phyloP scores from a whole-genome alignment of 2,113 vertebrate genomes.

The Puffinus mauretanicus region DNA sequence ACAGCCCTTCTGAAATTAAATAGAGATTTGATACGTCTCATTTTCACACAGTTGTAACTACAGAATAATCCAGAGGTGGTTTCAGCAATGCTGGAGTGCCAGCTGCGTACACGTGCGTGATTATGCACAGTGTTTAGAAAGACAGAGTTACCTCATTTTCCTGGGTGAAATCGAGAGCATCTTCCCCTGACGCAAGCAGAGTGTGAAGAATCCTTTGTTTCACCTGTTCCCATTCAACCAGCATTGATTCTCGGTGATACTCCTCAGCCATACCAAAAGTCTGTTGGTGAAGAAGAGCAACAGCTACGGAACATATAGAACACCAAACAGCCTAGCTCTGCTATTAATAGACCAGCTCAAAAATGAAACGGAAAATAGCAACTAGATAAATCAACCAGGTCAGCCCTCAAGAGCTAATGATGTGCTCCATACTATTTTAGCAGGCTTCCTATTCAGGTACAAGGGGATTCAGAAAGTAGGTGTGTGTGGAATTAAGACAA shows the following conservation, averaged over 20 bases:
- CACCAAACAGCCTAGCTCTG: background rate
- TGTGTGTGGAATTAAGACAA: background rate
- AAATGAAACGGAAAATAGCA: background rate
- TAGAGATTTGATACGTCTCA: background rate
- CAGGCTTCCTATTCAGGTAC: background rate
- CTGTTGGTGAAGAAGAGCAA: slow-evolving; percentile 63
- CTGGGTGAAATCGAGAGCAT: slow-evolving; percentile 94
- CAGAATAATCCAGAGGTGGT: background rate
- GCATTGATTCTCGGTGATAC: slow-evolving; percentile 96
- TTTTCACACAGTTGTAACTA: background rate
- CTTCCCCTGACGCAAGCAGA: slow-evolving; percentile 93
- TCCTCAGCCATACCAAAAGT: slow-evolving; percentile 96
- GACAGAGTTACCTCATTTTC: slow-evolving; percentile 87
- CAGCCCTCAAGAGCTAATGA: background rate
- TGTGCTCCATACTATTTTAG: background rate
- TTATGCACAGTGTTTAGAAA: background rate
- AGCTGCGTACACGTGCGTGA: fast-evolving
- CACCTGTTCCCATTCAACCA: slow-evolving; percentile 98
- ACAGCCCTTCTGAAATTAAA: background rate
- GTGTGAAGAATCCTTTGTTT: slow-evolving; percentile 97
- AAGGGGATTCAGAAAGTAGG: background rate
- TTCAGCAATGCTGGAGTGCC: background rate
- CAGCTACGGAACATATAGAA: background rate
- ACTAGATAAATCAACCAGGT: background rate
- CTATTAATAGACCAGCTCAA: background rate